Evolutionary conservation across 2,888 invertebrate genomes (phyloP).

Genomic region (Drosophila mulleri): DNA sequence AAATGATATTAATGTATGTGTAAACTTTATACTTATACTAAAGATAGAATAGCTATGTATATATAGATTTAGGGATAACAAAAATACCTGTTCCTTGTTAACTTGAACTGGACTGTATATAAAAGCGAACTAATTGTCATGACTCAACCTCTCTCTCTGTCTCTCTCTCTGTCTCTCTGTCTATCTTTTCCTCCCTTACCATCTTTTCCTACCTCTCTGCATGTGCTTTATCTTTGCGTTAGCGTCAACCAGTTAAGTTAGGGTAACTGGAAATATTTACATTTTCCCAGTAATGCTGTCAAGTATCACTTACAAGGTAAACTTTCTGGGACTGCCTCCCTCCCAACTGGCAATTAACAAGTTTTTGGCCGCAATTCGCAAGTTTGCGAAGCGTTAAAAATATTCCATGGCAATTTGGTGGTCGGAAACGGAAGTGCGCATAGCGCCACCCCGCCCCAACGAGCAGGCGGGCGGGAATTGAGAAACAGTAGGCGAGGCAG

Average conservation of each 20-base stretch:
- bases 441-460: constrained; percentile 1
- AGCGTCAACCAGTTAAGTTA: not conserved
- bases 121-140: not conserved
- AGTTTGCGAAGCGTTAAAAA: constrained; percentile 47
- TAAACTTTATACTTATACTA: no score
- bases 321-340: constrained; percentile 19
- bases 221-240: not conserved
- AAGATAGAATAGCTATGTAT: no score
- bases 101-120: not conserved
- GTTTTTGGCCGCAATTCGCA: constrained; percentile 30
- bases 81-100: not conserved
- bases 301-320: constrained; percentile 37
- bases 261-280: not conserved
- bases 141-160: not conserved
- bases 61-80: not conserved
- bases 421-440: constrained; percentile 54
- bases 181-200: not conserved
- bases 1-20: no score
- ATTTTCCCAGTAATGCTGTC: constrained; percentile 9
- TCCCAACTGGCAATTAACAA: constrained; percentile 55
- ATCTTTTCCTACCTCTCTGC: no score
- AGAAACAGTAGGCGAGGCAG: constrained; percentile 1
- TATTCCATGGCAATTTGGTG: constrained; percentile 30
- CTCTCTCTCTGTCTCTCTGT: no score
- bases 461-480: not conserved